Evolutionary conservation across 1,140 invertebrate species (phyloP).

Genomic region (Aphelenchoides fujianensis): DNA sequence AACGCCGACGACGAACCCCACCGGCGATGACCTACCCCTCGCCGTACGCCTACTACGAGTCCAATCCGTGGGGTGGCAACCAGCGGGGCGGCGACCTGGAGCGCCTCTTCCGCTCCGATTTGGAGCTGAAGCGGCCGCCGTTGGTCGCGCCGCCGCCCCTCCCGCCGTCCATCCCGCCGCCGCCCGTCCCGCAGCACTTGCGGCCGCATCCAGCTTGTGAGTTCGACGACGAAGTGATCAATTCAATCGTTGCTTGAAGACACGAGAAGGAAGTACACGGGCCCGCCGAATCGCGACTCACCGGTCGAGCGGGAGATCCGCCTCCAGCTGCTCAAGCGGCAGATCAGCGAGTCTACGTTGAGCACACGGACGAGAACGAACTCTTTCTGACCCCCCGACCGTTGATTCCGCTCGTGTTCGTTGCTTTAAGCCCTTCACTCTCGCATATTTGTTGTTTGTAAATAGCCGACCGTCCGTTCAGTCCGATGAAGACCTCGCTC

Average conservation of each 20-base stretch:
- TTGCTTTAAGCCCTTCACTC: too few relatives aligned
- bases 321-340: slow-evolving; percentile 2
- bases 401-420: too few relatives aligned
- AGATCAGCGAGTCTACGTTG: slow-evolving; percentile 8
- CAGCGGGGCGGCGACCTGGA: background rate
- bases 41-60: background rate
- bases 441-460: too few relatives aligned
- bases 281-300: slow-evolving; percentile 13
- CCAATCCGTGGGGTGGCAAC: background rate
- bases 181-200: slow-evolving; percentile 1
- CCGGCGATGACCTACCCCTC: background rate
- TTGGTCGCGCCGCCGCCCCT: background rate
- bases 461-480: background rate
- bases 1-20: background rate
- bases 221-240: slow-evolving; percentile 3
- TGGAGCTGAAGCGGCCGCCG: slow-evolving; percentile 10
- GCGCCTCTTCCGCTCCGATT: background rate
- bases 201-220: slow-evolving; percentile 19
- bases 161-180: background rate
- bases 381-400: background rate
- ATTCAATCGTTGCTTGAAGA: too few relatives aligned
- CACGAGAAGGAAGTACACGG: background rate
- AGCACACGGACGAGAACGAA: background rate
- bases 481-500: too few relatives aligned
- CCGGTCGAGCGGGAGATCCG: slow-evolving; percentile 17